phyloP scores from a whole-genome alignment of 1,140 invertebrate genomes.

The Anoplophora glabripennis region DNA sequence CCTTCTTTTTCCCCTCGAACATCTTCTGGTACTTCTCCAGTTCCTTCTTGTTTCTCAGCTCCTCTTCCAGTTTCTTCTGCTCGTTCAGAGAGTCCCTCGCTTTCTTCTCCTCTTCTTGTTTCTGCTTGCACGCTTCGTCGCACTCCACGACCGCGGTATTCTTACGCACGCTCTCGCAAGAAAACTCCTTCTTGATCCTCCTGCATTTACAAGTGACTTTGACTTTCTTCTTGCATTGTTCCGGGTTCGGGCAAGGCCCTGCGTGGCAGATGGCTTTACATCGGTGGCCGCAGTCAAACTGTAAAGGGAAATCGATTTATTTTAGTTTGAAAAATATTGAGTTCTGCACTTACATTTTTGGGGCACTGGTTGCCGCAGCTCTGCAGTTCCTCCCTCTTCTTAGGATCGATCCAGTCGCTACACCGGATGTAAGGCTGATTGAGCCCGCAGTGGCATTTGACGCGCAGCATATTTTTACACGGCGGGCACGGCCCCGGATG shows the following conservation, averaged over 20 bases:
- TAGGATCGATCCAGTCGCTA: slow-evolving; percentile 58
- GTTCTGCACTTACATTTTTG: slow-evolving; percentile 72
- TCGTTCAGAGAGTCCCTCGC: slow-evolving; percentile 54
- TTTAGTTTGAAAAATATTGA: no score
- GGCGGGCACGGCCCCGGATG: slow-evolving; percentile 68
- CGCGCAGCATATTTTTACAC: slow-evolving; percentile 69
- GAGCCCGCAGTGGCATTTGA: slow-evolving; percentile 77
- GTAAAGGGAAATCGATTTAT: slow-evolving; percentile 33
- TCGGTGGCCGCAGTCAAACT: slow-evolving; percentile 71
- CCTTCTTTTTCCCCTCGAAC: slow-evolving; percentile 60
- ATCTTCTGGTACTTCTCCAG: slow-evolving; percentile 72
- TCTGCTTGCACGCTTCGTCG: slow-evolving; percentile 60
- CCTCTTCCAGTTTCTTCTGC: slow-evolving; percentile 58
- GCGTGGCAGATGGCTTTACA: slow-evolving; percentile 76
- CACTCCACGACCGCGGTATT: slow-evolving; percentile 57
- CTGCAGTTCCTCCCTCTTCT: slow-evolving; percentile 56
- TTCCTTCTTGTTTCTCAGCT: slow-evolving; percentile 64
- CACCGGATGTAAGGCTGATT: slow-evolving; percentile 73
- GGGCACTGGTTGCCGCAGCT: slow-evolving; percentile 84
- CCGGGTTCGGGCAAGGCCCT: slow-evolving; percentile 65
- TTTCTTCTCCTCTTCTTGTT: slow-evolving; percentile 54
- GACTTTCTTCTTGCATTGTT: slow-evolving; percentile 75
- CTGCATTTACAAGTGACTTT: slow-evolving; percentile 76
- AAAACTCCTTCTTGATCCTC: slow-evolving; percentile 72
- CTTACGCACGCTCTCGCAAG: slow-evolving; percentile 62